Evolutionary conservation across 1,140 invertebrate species (phyloP), one percentile per base, ranked within the genome.

Genomic region (Drosophila ironensis): DNA sequence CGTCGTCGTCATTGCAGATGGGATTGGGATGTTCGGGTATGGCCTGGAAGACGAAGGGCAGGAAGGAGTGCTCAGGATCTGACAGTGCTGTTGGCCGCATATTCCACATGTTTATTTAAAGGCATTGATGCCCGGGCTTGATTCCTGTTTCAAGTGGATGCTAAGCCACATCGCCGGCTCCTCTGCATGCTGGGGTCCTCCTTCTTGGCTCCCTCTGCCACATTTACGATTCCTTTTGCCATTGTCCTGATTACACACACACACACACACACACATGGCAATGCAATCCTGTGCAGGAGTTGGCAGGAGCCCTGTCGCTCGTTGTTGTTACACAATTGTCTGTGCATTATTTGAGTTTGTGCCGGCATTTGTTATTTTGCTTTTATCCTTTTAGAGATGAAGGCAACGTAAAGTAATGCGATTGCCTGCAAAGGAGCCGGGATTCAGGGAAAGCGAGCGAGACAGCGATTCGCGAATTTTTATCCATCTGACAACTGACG

Each of bases 141-240:
- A 40, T 37, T 33, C 30, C 33, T 37, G 22, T 42, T 27, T 28
- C 41, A 45, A 75, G 47, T 51, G 72, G 37, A 57, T 51, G 45
- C 46, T 57, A 66, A 74, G 71, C 44, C 60, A 46, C 42, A 63
- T 60, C 20, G 52, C 56, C 14, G 51, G 9, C 35, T 51, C 20
- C 41, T n/a, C 22, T 16, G n/a, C 41, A 17, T 14, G 30, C 30
- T 46, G 24, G 33, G 22, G 24, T 54, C 19, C 11, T 41, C 20
- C 8, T 33, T 33, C 24, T 30, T 37, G 44, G 3, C 48, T 69
- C 51, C 47, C 53, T 48, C 60, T 78, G 75, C 66, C 70, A 80
- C 75, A 80, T 80, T 78, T 78, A 64, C 47, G 75, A 80, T 80
- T 78, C 75, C 75, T 80, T 78, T 80, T 74, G 64, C 56, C 72